Evolutionary conservation across 2,888 invertebrate species (phyloP).

Genomic region (Leistus spinibarbis): DNA sequence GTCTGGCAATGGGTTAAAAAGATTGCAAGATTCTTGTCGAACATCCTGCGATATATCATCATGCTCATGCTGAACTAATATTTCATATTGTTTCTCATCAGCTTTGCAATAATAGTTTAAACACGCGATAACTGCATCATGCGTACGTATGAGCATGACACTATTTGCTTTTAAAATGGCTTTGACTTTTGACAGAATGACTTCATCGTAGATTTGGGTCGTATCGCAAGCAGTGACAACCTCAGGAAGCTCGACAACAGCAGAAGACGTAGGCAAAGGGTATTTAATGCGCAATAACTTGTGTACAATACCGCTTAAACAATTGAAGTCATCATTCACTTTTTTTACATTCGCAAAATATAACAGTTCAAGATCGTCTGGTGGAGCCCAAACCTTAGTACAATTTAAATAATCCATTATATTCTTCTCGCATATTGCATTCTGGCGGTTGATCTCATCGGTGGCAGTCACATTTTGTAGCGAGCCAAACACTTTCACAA

Average conservation of each 20-base stretch:
- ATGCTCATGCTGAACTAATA: constrained; percentile 41
- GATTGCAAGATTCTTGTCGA: constrained; percentile 51
- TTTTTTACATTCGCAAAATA: constrained; percentile 57
- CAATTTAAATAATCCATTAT: constrained; percentile 63
- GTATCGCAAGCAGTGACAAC: constrained; percentile 50
- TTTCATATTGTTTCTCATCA: not conserved
- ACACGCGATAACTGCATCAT: constrained; percentile 64
- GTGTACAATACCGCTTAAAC: constrained; percentile 53
- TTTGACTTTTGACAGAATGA: constrained; percentile 20
- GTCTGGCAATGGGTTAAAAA: not conserved
- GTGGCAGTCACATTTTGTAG: constrained; percentile 58
- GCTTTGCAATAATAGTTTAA: constrained; percentile 46
- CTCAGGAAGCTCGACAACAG: constrained; percentile 49
- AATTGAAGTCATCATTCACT: constrained; percentile 48
- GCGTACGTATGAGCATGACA: constrained; percentile 47
- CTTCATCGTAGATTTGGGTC: constrained; percentile 45
- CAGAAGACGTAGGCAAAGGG: constrained; percentile 47
- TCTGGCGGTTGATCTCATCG: constrained; percentile 61
- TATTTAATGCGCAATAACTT: constrained; percentile 52
- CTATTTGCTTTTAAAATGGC: constrained; percentile 49
- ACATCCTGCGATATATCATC: constrained; percentile 61
- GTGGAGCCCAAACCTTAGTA: constrained; percentile 61
- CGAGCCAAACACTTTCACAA: constrained; percentile 51
- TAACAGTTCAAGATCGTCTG: constrained; percentile 57
- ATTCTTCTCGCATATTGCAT: constrained; percentile 62